Base-by-base conservation (phyloP, 1,140 invertebrate genomes). In the Drosophila pseudoananassae region DNA sequence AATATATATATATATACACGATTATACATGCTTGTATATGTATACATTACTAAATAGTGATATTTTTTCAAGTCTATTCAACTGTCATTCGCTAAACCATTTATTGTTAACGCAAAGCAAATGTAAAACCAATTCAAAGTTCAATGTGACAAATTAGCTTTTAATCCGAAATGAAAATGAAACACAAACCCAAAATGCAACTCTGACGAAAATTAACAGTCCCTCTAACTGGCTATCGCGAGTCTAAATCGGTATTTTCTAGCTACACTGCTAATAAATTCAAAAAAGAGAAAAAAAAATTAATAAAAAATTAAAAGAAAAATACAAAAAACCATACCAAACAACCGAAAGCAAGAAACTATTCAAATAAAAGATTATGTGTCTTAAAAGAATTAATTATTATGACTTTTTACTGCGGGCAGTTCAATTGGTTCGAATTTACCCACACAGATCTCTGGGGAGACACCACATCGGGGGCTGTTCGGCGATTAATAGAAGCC, bases 331-430 rank as follows among this genome's bases (percentile, higher is more conserved):
- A 61, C 52, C 38, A 75, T 66, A 52, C 63, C 80, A 64, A 52
- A 52, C 46, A 43, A 71, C 53, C 88, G 68, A 57, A 80, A 75
- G 64, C 64, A 70, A 69, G 17, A 61, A 80, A 83, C 83, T 87
- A 87, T 88, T 89, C 54, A 88, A 88, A 88, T 88, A 89, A 88
- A 88, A 79, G 83, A 88, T 88, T 88, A 88, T 88, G 83, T 88
- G 83, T 88, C 79, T 88, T 88, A 79, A 88, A 82, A 88, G 43
- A 71, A 88, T 79, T 76, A 79, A 79, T 72, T 75, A 68, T 65
- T 40, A 27, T 65, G 83, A 69, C 54, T 82, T 87, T 82, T 88
- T 76, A 68, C 17, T 46, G 64, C 70, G 51, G 70, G 46, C 52
- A 52, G 25, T 40, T 55, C 27, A 61, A 74, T 51, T 74, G 69